Evolutionary conservation across 2,888 invertebrate species (phyloP), one percentile per base, ranked within the genome.

Genomic region (Eilema sororculum): DNA sequence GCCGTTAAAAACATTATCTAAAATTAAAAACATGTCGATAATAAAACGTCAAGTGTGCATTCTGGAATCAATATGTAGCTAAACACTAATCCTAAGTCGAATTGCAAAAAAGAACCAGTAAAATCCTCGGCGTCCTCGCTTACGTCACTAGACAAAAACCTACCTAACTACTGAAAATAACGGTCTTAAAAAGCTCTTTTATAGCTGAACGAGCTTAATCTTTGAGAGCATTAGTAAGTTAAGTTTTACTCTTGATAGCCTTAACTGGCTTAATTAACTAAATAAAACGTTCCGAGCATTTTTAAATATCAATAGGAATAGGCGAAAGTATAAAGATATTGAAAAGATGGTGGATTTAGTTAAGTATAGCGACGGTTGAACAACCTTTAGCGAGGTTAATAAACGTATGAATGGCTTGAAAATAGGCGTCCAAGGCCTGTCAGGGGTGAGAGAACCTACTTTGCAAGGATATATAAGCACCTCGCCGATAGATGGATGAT

Each of bases 241-340:
- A 64, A 72, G 68, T 69, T 76, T 71, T 56, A 65, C 64, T 75
- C 68, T 72, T 67, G 59, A 74, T 66, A 72, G 67, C 59, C 25
- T 65, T 68, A 69, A 66, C 66, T 74, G 69, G 73, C 60, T 52
- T 69, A 68, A 80, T 78, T 80, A 76, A 61, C 58, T 71, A 72
- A 75, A 72, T 71, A 68, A 73, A 77, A 73, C 16, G 46, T 58
- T 20, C 25, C 20, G 28, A 67, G 33, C 59, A 72, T 59, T 71
- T 65, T 62, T 28, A 68, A 67, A 72, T 68, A 64, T 65, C 46
- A 61, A 70, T 68, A 66, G 57, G 52, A 67, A 63, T 37, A 57
- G 22, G 28, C n/a, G 28, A 25, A 68, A 33, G 56, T 68, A 24
- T 57, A 22, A 37, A 65, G 30, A 37, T 24, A 65, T 65, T 71